Evolutionary conservation across 2,888 invertebrate genomes (phyloP), one percentile per base, ranked within the genome.

Genomic region (Julus scandinavius): DNA sequence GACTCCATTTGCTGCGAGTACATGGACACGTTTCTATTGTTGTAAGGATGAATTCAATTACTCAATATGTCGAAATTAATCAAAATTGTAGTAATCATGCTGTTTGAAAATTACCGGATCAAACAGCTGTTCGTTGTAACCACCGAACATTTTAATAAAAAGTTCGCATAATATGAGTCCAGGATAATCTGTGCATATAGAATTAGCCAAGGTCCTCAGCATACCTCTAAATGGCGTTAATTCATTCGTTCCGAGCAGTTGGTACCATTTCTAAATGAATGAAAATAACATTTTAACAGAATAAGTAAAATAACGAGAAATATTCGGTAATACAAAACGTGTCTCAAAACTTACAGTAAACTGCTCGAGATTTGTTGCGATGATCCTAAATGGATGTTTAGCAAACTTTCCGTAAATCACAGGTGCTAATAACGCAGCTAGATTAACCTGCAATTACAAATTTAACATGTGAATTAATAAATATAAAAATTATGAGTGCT

Each of bases 351-450:
- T 87, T 80, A 87, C 87, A 4, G 38, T 80, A 45, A 72, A 40
- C 13, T 87, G 63, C 72, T 80, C 40, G 29, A 72, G 29, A 29
- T 87, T 38, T 15, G 15, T 40, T 4, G 40, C 87, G 13, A 97
- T 91, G 85, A 95, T 93, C 89, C 94, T 93, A 54, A 97, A 93
- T 0, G 96, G 95, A 88, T 95, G 95, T 90, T 93, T 94, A 40
- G 96, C 92, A 88, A 95, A 93, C 0, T 94, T 93, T 93, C 96
- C 94, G 90, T 93, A 95, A 0, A 95, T 95, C 0, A 96, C 92
- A 0, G 93, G 93, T 3, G 92, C 93, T 88, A 93, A 90, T 3
- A 92, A 92, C 83, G 92, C 90, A 89, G 92, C 91, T 38, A 90
- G 90, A 88, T 91, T 91, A 2, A 92, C 90, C 90, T 92, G 17